These are phyloP conservation scores for Sialis fuliginosa DNA, from an alignment of 2,888 invertebrate species.

Conservation along the genomic window DNA sequence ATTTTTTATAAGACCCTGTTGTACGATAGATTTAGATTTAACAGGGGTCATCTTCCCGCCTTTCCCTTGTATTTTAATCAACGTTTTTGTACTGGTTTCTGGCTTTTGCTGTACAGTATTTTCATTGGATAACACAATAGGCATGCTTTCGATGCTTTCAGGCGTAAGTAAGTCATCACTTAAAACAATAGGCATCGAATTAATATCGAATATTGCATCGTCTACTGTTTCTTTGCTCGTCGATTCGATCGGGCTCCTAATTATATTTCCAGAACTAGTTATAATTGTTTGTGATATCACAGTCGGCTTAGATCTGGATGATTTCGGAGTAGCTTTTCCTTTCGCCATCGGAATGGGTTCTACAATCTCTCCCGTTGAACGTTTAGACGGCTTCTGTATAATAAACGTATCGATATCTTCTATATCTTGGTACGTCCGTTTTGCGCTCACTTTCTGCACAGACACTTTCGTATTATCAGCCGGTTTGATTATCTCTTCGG, in stretches of 20 bases:
- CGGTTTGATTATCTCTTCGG: slow-evolving; percentile 22
- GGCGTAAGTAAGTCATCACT: slow-evolving; percentile 51
- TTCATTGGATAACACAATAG: slow-evolving; percentile 31
- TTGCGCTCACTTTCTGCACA: slow-evolving; percentile 17
- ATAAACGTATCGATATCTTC: slow-evolving; percentile 25
- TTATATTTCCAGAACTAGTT: slow-evolving; percentile 21
- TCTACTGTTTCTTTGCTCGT: slow-evolving; percentile 17
- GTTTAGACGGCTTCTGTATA: slow-evolving; percentile 18
- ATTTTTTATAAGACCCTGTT: slow-evolving; percentile 5
- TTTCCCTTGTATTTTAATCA: slow-evolving; percentile 7
- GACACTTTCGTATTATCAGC: slow-evolving; percentile 14
- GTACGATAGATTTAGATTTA: slow-evolving; percentile 10
- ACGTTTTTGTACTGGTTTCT: slow-evolving; percentile 4
- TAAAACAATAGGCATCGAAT: slow-evolving; percentile 58
- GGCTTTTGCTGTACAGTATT: slow-evolving; percentile 12
- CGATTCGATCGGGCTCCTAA: slow-evolving; percentile 15
- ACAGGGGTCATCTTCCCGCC: slow-evolving; percentile 11
- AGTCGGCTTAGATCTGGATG: slow-evolving; percentile 19
- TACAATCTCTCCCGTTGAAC: slow-evolving; percentile 2
- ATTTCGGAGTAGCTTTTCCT: not conserved
- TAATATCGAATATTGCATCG: slow-evolving; percentile 45
- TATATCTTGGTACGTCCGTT: slow-evolving; percentile 18
- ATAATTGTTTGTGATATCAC: slow-evolving; percentile 26
- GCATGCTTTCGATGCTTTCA: slow-evolving; percentile 50
- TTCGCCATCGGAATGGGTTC: slow-evolving; percentile 5